Evolutionary conservation across 2,888 invertebrate species (phyloP).

Genomic region (Lucinisca nassula): DNA sequence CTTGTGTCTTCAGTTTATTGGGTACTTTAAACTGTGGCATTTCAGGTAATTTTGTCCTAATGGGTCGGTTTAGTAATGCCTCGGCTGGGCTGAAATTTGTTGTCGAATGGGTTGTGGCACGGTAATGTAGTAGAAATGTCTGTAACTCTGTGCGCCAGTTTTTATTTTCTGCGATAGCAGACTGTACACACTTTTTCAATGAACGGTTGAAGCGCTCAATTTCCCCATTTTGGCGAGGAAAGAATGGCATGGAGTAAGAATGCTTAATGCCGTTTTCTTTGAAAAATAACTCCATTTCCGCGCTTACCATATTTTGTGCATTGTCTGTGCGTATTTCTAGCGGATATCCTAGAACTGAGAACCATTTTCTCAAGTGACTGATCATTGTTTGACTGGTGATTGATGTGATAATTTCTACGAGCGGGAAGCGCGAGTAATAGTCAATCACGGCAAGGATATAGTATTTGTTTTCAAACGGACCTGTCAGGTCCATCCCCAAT

Average conservation of each 20-base stretch:
- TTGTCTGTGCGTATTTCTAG: constrained; percentile 43
- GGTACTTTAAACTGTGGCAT: neutral
- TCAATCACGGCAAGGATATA: constrained; percentile 34
- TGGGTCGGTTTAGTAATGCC: constrained; percentile 11
- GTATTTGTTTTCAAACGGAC: constrained; percentile 39
- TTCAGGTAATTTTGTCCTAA: constrained; percentile 16
- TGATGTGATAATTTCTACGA: constrained; percentile 23
- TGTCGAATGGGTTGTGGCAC: constrained; percentile 18
- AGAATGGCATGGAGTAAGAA: constrained; percentile 49
- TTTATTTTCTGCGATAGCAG: constrained; percentile 32
- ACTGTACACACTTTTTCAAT: constrained; percentile 32
- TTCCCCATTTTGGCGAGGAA: constrained; percentile 50
- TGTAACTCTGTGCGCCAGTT: constrained; percentile 36
- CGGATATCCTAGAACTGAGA: constrained; percentile 29
- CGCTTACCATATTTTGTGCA: constrained; percentile 45
- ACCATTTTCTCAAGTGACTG: constrained; percentile 27
- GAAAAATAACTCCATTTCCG: constrained; percentile 33
- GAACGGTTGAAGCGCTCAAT: constrained; percentile 57
- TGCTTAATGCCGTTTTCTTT: constrained; percentile 44
- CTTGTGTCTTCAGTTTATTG: neutral
- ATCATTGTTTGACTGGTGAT: constrained; percentile 24
- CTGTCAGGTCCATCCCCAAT: constrained; percentile 22
- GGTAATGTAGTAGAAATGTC: constrained; percentile 10
- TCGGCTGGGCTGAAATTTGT: constrained; percentile 4
- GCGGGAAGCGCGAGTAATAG: constrained; percentile 40